These are phyloP conservation scores for Grallaria varia DNA, from an alignment of 2,113 vertebrate species.

Conservation along the genomic window DNA sequence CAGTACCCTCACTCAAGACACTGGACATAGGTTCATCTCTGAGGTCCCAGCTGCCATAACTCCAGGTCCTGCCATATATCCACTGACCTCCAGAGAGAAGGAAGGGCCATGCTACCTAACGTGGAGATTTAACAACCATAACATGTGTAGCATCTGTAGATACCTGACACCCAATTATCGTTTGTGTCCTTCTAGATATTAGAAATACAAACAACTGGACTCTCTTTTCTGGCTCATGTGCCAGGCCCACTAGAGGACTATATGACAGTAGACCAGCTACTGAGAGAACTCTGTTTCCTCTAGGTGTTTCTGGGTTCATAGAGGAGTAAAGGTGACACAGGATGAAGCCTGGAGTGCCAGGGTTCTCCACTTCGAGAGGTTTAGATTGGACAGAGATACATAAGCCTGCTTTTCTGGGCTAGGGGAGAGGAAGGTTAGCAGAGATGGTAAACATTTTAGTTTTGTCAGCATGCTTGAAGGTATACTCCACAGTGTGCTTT, in stretches of 20 bases:
- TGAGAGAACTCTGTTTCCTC: not conserved
- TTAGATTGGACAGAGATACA: not conserved
- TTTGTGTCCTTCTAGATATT: not conserved
- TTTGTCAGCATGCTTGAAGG: not conserved
- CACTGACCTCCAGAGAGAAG: not conserved
- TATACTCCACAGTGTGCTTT: not conserved
- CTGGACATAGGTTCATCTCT: not conserved
- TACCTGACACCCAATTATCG: not conserved
- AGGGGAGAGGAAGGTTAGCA: not conserved
- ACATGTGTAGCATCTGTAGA: not conserved
- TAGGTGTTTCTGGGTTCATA: not conserved
- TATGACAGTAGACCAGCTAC: not conserved
- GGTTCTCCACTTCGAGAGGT: not conserved
- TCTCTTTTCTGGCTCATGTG: not conserved
- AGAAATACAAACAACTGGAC: not conserved
- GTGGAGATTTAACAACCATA: not conserved
- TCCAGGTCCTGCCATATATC: not conserved
- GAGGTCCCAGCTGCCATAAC: not conserved
- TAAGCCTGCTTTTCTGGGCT: not conserved
- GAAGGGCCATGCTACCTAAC: not conserved
- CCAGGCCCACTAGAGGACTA: not conserved
- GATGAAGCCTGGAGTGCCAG: not conserved
- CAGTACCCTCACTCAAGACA: not conserved
- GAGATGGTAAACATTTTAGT: not conserved
- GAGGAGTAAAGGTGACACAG: not conserved